Evolutionary conservation across 2,888 invertebrate genomes (phyloP).

Genomic region (Tholera decimalis): DNA sequence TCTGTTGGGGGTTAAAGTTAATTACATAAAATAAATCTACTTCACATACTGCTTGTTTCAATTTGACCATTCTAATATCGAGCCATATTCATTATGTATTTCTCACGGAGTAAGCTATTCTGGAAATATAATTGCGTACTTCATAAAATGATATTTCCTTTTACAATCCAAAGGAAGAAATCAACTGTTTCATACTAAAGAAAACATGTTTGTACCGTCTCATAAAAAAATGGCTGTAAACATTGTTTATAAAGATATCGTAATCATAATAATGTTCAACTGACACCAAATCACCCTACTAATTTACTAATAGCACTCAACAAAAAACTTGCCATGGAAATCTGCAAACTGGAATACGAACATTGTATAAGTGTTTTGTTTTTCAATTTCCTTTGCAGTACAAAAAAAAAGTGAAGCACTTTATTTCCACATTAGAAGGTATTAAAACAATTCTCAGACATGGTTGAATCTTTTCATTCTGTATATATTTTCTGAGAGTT

Average conservation of each 20-base stretch:
- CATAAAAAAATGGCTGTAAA: no score
- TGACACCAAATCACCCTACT: neutral
- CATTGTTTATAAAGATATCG: no score
- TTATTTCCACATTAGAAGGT: constrained; percentile 42
- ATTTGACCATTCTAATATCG: neutral
- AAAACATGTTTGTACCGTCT: no score
- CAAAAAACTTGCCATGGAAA: constrained; percentile 21
- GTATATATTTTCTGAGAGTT: no score
- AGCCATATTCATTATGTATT: neutral
- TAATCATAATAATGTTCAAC: no score
- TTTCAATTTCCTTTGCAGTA: constrained; percentile 37
- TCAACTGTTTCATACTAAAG: no score
- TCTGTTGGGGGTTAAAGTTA: constrained; percentile 3
- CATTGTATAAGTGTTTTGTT: constrained; percentile 35
- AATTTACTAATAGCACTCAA: constrained; percentile 22
- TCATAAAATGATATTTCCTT: no score
- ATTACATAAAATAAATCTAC: constrained; percentile 4
- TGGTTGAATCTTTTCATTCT: constrained; percentile 48
- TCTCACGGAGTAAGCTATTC: no score
- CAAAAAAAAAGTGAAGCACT: constrained; percentile 20
- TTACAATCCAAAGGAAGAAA: no score
- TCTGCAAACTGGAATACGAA: constrained; percentile 36
- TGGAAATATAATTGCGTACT: no score
- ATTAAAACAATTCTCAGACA: constrained; percentile 53
- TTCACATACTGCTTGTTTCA: neutral